phyloP scores from a whole-genome alignment of 2,113 vertebrate genomes.

The Myotis davidii region DNA sequence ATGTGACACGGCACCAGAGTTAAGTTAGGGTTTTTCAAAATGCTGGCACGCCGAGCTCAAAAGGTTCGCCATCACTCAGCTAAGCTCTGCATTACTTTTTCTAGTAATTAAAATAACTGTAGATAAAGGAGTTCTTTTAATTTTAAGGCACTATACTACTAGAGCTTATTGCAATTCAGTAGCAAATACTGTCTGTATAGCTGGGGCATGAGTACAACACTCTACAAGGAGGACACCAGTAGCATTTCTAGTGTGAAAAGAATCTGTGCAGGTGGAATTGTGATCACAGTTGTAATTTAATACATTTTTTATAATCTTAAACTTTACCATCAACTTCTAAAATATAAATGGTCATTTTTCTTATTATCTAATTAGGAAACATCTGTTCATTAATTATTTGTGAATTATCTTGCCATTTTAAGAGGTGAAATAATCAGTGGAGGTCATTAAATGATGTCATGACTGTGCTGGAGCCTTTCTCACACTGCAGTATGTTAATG shows the following conservation, averaged over 20 bases:
- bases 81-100: background rate
- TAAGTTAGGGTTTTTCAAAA: too few relatives aligned
- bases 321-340: constrained; percentile 51
- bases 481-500: background rate
- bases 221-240: background rate
- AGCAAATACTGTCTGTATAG: background rate
- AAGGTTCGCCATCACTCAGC: background rate
- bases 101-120: constrained; percentile 17
- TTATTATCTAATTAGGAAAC: constrained; percentile 28
- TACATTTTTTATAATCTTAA: background rate
- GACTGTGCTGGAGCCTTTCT: background rate
- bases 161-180: background rate
- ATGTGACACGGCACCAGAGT: too few relatives aligned
- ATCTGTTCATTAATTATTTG: background rate
- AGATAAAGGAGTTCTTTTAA: background rate
- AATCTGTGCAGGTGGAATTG: background rate
- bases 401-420: constrained; percentile 31
- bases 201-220: background rate
- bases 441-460: constrained; percentile 12
- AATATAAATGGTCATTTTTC: constrained; percentile 22
- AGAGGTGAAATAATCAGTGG: constrained; percentile 22
- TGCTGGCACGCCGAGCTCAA: too few relatives aligned
- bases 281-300: constrained; percentile 4
- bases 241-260: background rate
- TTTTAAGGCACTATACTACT: constrained; percentile 10